Conservation (phyloP, 2,888 invertebrate genomes). For the Kuschelorhynchus macadamiae region DNA sequence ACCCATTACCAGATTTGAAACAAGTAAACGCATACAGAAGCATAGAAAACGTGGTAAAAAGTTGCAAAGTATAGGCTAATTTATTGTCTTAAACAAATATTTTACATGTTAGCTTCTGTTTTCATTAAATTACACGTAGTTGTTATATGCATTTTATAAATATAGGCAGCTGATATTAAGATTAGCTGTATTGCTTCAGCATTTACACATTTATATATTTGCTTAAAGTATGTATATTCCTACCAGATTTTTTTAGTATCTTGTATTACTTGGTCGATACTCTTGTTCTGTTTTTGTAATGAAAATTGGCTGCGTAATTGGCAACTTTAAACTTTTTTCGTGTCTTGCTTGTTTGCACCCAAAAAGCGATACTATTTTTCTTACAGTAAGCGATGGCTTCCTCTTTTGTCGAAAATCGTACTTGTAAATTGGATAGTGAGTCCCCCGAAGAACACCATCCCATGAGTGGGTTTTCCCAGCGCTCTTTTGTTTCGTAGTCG, state of each 20-base stretch:
- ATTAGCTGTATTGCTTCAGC: too few species aligned
- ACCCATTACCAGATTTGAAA: too few species aligned
- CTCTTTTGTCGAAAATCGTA: constrained; percentile 81
- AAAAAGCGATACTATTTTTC: constrained; percentile 92
- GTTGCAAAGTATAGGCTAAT: too few species aligned
- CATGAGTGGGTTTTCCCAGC: constrained; percentile 85
- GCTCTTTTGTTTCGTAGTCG: constrained; percentile 53
- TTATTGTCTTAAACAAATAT: too few species aligned
- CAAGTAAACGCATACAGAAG: too few species aligned
- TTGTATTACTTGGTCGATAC: constrained; percentile 86
- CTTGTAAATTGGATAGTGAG: constrained; percentile 88
- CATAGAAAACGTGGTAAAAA: too few species aligned
- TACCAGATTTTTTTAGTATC: neutral
- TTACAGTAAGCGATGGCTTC: constrained; percentile 92
- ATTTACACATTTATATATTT: too few species aligned
- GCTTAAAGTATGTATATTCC: too few species aligned
- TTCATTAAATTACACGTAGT: too few species aligned
- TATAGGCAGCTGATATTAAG: too few species aligned
- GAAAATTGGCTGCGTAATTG: constrained; percentile 91
- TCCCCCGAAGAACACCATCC: constrained; percentile 96
- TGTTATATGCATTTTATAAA: too few species aligned
- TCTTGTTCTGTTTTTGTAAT: constrained; percentile 92
- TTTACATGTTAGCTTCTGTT: too few species aligned
- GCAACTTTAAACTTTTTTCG: constrained; percentile 77
- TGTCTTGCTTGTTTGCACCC: constrained; percentile 80